Percentiles rank a stretch among this genome's conserved stretches.
Evolutionary conservation across 2,113 vertebrate genomes (phyloP).

Genomic region (Cryptomyrus ogoouensis): DNA sequence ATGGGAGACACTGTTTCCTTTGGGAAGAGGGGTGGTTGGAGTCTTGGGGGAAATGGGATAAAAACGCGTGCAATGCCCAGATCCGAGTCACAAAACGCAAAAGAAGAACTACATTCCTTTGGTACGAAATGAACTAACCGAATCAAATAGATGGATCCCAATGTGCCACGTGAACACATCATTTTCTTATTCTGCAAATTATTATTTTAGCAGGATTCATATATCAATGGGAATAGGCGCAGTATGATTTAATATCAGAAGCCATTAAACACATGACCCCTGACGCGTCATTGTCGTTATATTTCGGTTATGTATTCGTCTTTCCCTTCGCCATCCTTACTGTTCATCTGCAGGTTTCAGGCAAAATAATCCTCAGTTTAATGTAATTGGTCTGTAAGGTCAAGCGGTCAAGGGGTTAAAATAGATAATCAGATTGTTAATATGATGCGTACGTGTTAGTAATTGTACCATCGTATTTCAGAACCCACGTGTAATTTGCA

Average conservation of each 20-base stretch:
- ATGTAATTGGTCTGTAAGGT: background rate
- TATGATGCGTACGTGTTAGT: background rate
- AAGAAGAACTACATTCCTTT: background rate
- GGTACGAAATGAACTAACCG: background rate
- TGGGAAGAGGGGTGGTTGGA: background rate
- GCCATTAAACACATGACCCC: background rate
- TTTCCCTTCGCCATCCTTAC: background rate
- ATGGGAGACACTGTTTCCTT: background rate
- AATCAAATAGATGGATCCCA: background rate
- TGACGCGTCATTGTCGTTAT: background rate
- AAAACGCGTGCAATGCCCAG: background rate
- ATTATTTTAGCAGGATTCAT: background rate
- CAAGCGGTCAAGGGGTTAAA: background rate
- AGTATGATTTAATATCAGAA: background rate
- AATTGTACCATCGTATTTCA: background rate
- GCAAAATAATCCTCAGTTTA: background rate
- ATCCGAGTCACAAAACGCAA: background rate
- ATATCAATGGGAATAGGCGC: background rate
- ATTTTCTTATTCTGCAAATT: background rate
- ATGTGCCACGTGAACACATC: background rate
- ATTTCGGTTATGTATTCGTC: background rate
- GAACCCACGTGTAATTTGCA: background rate
- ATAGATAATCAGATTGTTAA: background rate
- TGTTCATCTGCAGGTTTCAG: background rate
- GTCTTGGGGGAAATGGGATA: background rate